Base-by-base conservation (phyloP, 2,113 vertebrate species). In the Tetraodon nigroviridis region DNA sequence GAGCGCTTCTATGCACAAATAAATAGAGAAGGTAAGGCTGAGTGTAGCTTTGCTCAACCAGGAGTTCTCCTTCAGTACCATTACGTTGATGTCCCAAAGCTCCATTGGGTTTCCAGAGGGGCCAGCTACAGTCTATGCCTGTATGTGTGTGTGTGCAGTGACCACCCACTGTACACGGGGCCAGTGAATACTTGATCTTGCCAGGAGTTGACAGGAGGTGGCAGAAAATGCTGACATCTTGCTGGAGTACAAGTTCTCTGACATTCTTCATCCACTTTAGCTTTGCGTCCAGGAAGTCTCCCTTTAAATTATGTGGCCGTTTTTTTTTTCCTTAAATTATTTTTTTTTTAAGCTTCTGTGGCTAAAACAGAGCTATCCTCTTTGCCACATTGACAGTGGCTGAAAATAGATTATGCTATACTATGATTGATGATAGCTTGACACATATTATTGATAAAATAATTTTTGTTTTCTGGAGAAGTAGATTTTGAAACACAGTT, bases 171-270 rank as follows among this genome's bases (percentile, higher is more conserved):
- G 8, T 19, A 55, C 22, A 20, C 20, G 18, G 29, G 47, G 41
- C 21, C 37, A 63, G 29, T 76, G n/a, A 6, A 67, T 75, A 63
- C 18, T 51, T 64, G 46, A 69, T 67, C 27, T 58, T 53, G 53
- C 44, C 17, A 41, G 50, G 46, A 61, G 20, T 21, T 56, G 50
- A 64, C 69, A 51, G 58, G 17, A 44, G 53, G 48, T 1, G 5
- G 54, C 11, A 14, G 40, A 51, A 66, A 42, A 41, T 6, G 7
- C 22, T 51, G 49, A 19, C 22, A 21, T 56, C 5, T 41, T 47
- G 18, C 6, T 45, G 5, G 29, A 67, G 29, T 19, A 15, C 49
- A 58, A 4, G 8, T 15, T 50, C 51, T 59, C 42, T 44, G 46
- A 49, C 46, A 58, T 18, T 51, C 15, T 22, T 4, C 6, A 58